Percentiles rank a stretch among this genome's conserved stretches.
phyloP scores from a whole-genome alignment of 2,888 invertebrate species.

The Cerastis rubricosa region DNA sequence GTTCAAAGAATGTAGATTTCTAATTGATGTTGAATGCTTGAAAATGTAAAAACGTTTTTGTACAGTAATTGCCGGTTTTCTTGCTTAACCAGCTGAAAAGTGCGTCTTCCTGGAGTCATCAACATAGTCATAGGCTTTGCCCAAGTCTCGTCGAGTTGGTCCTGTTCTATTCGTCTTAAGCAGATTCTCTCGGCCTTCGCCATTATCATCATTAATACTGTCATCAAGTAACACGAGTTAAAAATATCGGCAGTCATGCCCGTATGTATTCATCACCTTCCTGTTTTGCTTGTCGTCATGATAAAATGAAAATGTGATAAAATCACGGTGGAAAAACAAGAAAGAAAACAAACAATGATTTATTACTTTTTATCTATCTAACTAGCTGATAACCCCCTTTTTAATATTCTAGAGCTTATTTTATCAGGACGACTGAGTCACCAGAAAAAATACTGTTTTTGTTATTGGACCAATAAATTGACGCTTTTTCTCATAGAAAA shows the following conservation, averaged over 20 bases:
- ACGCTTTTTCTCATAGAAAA: no score
- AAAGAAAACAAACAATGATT: conserved; percentile 52
- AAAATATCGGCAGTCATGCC: background rate
- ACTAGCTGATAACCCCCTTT: conserved; percentile 30
- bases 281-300: conserved; percentile 18
- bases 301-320: conserved; percentile 31
- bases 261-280: conserved; percentile 5
- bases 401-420: conserved; percentile 18
- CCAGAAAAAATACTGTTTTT: background rate
- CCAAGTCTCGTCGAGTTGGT: background rate
- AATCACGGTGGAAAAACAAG: conserved; percentile 37
- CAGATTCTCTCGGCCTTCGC: background rate
- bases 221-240: background rate
- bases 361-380: conserved; percentile 43
- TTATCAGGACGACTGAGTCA: conserved; percentile 30
- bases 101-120: background rate
- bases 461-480: background rate
- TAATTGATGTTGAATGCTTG: background rate
- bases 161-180: background rate
- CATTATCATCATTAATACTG: background rate
- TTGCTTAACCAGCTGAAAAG: background rate
- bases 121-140: background rate
- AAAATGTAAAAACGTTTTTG: background rate
- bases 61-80: background rate
- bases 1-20: background rate